These are phyloP conservation scores for Montifringilla adamsi DNA, from an alignment of 2,113 vertebrate genomes.

Conservation along the genomic window DNA sequence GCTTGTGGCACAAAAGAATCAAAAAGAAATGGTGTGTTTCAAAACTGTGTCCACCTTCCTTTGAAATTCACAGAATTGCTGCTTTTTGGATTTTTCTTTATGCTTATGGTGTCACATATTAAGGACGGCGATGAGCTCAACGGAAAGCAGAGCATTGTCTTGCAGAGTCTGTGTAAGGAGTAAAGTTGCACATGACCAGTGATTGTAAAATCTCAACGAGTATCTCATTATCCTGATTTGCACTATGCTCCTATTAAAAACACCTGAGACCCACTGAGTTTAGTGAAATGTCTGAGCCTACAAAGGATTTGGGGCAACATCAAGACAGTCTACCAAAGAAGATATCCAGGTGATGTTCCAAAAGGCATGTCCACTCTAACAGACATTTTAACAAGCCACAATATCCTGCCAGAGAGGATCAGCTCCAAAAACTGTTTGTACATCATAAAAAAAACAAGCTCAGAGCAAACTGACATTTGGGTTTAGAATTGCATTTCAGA, in stretches of 20 bases:
- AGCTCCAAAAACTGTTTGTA: background rate
- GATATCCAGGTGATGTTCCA: background rate
- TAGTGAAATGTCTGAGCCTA: background rate
- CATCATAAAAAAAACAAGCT: constrained; percentile 1
- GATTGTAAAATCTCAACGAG: background rate
- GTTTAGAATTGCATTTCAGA: background rate
- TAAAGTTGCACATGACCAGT: background rate
- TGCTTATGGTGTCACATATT: background rate
- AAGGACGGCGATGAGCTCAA: background rate
- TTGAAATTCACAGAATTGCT: background rate
- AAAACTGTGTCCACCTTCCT: background rate
- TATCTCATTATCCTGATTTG: background rate
- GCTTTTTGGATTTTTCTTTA: background rate
- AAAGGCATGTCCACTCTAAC: background rate
- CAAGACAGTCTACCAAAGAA: background rate
- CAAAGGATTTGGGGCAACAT: background rate
- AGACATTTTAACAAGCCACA: background rate
- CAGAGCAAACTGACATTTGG: background rate
- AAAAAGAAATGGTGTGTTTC: background rate
- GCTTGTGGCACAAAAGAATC: background rate
- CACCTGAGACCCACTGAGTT: background rate
- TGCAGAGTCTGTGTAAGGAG: background rate
- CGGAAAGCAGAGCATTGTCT: background rate
- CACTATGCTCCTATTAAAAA: background rate
- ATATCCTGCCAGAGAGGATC: background rate